These are phyloP conservation scores for Epizoanthus rinbou DNA, from an alignment of 92 coral and sea anemone species.

Conservation along the genomic window DNA sequence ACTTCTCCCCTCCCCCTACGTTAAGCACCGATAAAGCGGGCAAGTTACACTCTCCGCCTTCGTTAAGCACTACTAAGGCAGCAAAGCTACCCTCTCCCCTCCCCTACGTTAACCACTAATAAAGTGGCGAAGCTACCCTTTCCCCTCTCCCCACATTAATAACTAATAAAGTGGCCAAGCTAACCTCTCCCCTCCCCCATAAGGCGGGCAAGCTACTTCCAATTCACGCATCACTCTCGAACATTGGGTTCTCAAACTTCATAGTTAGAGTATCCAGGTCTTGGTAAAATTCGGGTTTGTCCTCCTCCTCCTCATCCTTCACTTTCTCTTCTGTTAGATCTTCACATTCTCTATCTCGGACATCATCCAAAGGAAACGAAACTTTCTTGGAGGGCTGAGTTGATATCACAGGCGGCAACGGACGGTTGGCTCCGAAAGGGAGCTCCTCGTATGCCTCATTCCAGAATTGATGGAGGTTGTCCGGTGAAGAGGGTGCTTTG, in stretches of 20 bases:
- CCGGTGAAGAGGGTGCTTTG: background rate
- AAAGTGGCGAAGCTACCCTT: background rate
- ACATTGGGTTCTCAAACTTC: constrained; percentile 34
- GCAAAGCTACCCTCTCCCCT: background rate
- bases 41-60: background rate
- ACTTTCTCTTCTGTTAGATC: background rate
- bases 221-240: constrained; percentile 21
- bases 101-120: background rate
- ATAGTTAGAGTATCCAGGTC: constrained; percentile 19
- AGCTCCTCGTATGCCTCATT: constrained; percentile 14
- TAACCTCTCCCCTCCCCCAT: background rate
- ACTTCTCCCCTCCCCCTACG: background rate
- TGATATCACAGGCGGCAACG: background rate
- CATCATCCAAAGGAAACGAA: background rate
- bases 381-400: background rate
- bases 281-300: background rate
- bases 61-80: background rate
- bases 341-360: background rate
- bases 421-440: background rate
- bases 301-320: constrained; percentile 5
- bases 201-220: background rate
- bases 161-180: background rate
- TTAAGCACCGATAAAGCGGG: background rate
- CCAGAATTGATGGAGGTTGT: background rate
- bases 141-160: background rate